Conservation (phyloP, 2,113 vertebrate genomes). For the Acrocephalus kingi region DNA sequence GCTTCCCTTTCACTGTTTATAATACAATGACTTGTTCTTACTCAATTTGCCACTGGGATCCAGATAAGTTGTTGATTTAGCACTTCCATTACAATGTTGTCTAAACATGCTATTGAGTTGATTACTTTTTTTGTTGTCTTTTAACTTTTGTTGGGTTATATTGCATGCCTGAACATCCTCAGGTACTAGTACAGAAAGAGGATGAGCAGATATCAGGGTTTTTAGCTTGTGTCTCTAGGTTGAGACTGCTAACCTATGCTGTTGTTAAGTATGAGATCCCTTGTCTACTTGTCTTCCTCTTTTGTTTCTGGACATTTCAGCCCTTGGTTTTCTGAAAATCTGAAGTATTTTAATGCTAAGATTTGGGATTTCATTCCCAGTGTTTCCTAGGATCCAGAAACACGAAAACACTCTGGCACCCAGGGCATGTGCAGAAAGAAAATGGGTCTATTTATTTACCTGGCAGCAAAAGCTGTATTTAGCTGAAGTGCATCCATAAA, state of each 20-base stretch:
- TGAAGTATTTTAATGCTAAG: neutral
- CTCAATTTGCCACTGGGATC: neutral
- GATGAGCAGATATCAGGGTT: neutral
- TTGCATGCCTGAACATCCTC: neutral
- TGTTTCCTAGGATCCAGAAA: neutral
- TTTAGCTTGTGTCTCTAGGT: neutral
- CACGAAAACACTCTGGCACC: neutral
- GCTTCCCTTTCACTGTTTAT: conserved; percentile 35
- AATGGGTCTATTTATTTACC: neutral
- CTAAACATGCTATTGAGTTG: conserved; percentile 26
- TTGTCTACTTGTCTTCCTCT: neutral
- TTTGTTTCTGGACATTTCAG: neutral
- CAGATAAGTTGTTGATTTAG: conserved; percentile 40
- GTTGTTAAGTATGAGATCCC: neutral
- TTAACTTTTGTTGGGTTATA: neutral
- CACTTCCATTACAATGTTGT: conserved; percentile 22
- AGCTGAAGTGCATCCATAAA: neutral
- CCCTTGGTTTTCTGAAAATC: neutral
- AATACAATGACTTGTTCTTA: conserved; percentile 16
- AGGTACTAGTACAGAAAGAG: neutral
- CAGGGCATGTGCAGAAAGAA: neutral
- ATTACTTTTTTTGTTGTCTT: neutral
- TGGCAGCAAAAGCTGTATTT: neutral
- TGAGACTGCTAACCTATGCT: neutral
- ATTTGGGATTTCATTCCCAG: neutral